Conservation (phyloP, 2,888 invertebrate species). For the Iselma pallidipennis region DNA sequence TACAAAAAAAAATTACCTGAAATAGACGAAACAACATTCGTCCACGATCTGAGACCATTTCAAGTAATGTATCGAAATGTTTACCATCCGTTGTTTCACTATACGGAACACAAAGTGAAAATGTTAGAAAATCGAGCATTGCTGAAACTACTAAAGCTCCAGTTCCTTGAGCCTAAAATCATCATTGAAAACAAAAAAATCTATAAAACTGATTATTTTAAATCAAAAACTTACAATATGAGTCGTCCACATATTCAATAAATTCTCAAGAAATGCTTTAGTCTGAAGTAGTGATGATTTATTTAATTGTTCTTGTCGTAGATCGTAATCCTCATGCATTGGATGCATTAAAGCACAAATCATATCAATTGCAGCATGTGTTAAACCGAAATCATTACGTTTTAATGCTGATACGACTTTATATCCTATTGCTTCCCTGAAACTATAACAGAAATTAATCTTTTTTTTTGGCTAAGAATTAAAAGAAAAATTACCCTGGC, state of each 20-base stretch:
- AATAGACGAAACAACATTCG: slow-evolving; percentile 90
- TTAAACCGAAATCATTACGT: slow-evolving; percentile 84
- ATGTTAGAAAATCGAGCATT: slow-evolving; percentile 98
- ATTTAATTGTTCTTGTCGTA: slow-evolving; percentile 97
- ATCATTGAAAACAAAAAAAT: slow-evolving; percentile 4
- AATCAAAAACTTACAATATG: slow-evolving; percentile 83
- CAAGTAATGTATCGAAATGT: slow-evolving; percentile 89
- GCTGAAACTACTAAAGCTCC: slow-evolving; percentile 96
- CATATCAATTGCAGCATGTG: slow-evolving; percentile 96
- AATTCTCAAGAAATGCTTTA: slow-evolving; percentile 86
- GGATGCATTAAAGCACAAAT: slow-evolving; percentile 98
- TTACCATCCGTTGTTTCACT: slow-evolving; percentile 98
- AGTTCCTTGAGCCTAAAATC: slow-evolving; percentile 81
- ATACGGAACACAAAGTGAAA: slow-evolving; percentile 97
- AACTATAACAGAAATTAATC: slow-evolving; percentile 60
- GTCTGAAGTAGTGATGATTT: slow-evolving; percentile 94
- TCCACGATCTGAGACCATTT: slow-evolving; percentile 92
- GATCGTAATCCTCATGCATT: slow-evolving; percentile 95
- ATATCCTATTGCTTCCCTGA: slow-evolving; percentile 92
- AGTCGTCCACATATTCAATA: slow-evolving; percentile 92
- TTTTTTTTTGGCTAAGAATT: too few relatives aligned
- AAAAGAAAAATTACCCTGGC: slow-evolving; percentile 65
- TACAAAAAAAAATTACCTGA: slow-evolving; percentile 62
- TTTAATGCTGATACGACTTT: slow-evolving; percentile 91
- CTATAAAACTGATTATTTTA: too few relatives aligned